Evolutionary conservation across 2,113 vertebrate genomes (phyloP).

Genomic region (Phrynosoma platyrhinos): DNA sequence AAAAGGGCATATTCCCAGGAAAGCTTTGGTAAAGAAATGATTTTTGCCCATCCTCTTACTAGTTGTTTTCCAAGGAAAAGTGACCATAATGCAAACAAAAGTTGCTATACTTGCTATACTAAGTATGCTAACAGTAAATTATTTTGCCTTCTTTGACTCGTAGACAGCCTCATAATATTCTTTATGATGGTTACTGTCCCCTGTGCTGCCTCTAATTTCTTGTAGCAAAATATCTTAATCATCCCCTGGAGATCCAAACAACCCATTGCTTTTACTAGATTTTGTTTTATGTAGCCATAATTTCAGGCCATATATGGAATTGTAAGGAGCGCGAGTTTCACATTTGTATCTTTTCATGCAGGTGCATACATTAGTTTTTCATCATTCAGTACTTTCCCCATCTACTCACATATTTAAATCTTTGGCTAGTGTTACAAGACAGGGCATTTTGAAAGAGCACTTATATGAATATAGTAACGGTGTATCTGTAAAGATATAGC

Average conservation of each 20-base stretch:
- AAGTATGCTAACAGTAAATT: background rate
- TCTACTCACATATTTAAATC: slow-evolving; percentile 17
- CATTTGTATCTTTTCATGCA: slow-evolving; percentile 12
- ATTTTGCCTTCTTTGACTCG: background rate
- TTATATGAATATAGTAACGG: slow-evolving; percentile 39
- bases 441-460: slow-evolving; percentile 27
- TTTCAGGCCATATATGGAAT: background rate
- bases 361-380: slow-evolving; percentile 11
- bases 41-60: background rate
- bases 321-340: background rate
- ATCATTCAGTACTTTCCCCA: slow-evolving; percentile 31
- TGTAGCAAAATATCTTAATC: background rate
- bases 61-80: background rate
- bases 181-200: background rate
- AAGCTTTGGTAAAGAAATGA: no score
- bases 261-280: background rate
- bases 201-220: no score
- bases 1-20: background rate
- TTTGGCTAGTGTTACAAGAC: slow-evolving; percentile 9
- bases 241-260: background rate
- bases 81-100: background rate
- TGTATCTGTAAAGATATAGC: slow-evolving; percentile 16
- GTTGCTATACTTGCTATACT: background rate
- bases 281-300: background rate
- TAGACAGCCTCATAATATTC: background rate